These are phyloP conservation scores for Ericerus pela DNA, from an alignment of 1,140 invertebrate species.

Conservation along the genomic window DNA sequence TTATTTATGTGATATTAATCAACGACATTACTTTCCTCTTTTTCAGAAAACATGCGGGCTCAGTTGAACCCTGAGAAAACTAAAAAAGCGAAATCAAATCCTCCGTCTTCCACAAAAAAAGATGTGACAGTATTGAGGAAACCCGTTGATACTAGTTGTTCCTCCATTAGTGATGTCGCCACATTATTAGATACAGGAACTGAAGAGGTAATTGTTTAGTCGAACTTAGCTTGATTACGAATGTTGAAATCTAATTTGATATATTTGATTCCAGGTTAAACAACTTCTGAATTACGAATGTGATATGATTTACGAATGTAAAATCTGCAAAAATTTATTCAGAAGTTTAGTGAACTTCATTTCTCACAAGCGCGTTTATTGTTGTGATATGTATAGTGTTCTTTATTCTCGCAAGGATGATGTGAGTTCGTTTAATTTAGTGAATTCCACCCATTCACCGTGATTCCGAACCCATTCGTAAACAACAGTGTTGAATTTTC, in stretches of 20 bases:
- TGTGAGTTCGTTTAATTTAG: neutral
- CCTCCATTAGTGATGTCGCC: slow-evolving; percentile 42
- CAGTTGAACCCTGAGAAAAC: neutral
- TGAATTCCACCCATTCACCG: too few relatives aligned
- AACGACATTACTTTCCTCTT: neutral
- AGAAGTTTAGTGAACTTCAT: slow-evolving; percentile 68
- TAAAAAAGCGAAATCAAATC: neutral
- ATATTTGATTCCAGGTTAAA: slow-evolving; percentile 42
- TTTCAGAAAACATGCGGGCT: slow-evolving; percentile 7
- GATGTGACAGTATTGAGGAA: slow-evolving; percentile 42
- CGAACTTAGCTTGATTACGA: neutral
- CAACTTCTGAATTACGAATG: slow-evolving; percentile 58
- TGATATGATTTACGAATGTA: slow-evolving; percentile 70
- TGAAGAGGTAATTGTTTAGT: slow-evolving; percentile 35
- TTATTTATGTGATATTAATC: too few relatives aligned
- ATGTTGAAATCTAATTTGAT: slow-evolving; percentile 16
- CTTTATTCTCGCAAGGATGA: neutral
- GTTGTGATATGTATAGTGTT: slow-evolving; percentile 25
- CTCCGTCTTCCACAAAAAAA: neutral
- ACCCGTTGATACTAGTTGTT: slow-evolving; percentile 42
- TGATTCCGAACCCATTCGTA: too few relatives aligned
- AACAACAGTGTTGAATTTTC: too few relatives aligned
- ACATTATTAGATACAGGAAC: slow-evolving; percentile 43
- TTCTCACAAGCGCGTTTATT: slow-evolving; percentile 67
- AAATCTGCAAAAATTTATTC: slow-evolving; percentile 67